Conservation (phyloP, 2,888 invertebrate species). For the Elegia similella region DNA sequence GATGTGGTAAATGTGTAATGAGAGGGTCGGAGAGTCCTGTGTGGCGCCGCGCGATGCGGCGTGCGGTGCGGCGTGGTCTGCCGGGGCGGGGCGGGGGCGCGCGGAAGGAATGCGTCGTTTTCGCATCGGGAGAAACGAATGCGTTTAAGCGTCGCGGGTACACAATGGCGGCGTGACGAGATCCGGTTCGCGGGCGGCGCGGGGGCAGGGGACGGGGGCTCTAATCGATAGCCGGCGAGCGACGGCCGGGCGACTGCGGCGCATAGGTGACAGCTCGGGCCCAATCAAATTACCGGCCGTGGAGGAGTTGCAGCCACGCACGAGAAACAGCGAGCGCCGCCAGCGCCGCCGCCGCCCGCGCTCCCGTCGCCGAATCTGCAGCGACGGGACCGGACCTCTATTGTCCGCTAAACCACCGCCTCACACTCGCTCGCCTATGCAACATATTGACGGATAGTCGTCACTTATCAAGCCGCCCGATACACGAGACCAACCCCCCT, state of each 20-base stretch:
- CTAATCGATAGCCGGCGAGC: conserved; percentile 81
- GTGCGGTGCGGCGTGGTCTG: conserved; percentile 39
- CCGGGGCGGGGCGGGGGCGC: conserved; percentile 64
- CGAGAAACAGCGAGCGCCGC: conserved; percentile 50
- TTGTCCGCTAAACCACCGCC: conserved; percentile 48
- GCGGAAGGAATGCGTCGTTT: conserved; percentile 82
- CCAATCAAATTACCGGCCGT: conserved; percentile 80
- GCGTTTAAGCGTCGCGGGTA: conserved; percentile 82
- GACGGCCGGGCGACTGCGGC: conserved; percentile 80
- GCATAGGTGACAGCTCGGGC: conserved; percentile 80
- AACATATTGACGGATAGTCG: conserved; percentile 59
- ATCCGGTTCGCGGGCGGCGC: conserved; percentile 79
- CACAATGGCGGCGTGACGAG: conserved; percentile 82
- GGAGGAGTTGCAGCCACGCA: conserved; percentile 70
- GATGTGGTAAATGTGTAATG: conserved; percentile 64
- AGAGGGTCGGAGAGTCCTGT: conserved; percentile 63
- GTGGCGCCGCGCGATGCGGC: conserved; percentile 55
- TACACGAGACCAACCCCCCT: conserved; percentile 46
- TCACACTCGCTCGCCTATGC: conserved; percentile 45
- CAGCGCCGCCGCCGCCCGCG: conserved; percentile 40
- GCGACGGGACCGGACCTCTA: conserved; percentile 35
- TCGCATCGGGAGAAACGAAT: conserved; percentile 82
- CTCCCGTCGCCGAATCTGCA: conserved; percentile 46
- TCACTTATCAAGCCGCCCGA: conserved; percentile 56
- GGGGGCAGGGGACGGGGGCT: conserved; percentile 68